Base-by-base conservation (phyloP, 2,888 invertebrate genomes). In the Ennomos fuscantarius region DNA sequence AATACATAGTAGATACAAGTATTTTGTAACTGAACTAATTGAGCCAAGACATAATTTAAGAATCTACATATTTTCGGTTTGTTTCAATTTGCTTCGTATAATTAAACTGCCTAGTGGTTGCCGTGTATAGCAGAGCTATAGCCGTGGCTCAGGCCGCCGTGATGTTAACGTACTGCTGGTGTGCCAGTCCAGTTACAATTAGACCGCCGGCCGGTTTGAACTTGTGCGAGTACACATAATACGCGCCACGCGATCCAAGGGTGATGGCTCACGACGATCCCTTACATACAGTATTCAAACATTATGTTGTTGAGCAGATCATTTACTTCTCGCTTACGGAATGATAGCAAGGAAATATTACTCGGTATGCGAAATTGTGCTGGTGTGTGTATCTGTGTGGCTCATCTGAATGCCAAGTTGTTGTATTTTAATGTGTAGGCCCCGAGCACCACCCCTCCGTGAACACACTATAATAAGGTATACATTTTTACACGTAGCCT, bases 271-370 rank as follows among this genome's bases (percentile, higher is more conserved):
- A 63, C 66, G 54, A 68, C 65, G 62, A 68, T 60, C 67, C 53
- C 48, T 59, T 51, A 52, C 64, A 50, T 55, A 48, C 63, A 53
- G 46, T 12, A 42, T 60, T 66, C 54, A 74, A 70, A 76, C 63
- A 91, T 50, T 41, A 59, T 92, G 91, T 72, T 91, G 71, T 80
- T 82, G 72, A 81, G 84, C 78, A 81, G 87, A 73, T 86, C 88
- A 35, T 89, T 89, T 78, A 84, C 91, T 74, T 93, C 94, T 66
- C 93, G 95, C 47, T 90, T 95, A 62, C 88, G 95, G 77, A 93
- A 94, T 83, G 93, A 94, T 69, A 93, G 93, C 82, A 95, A 94
- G 85, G 96, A 96, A 89, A 92, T 96, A 60, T 86, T 96, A 70
- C 89, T 96, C 76, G 96, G 96, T 96, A 93, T 63, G 68, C 50